These are phyloP conservation scores for Montipora efflorescens DNA, from an alignment of 64 coral and sea anemone species.

Conservation along the genomic window DNA sequence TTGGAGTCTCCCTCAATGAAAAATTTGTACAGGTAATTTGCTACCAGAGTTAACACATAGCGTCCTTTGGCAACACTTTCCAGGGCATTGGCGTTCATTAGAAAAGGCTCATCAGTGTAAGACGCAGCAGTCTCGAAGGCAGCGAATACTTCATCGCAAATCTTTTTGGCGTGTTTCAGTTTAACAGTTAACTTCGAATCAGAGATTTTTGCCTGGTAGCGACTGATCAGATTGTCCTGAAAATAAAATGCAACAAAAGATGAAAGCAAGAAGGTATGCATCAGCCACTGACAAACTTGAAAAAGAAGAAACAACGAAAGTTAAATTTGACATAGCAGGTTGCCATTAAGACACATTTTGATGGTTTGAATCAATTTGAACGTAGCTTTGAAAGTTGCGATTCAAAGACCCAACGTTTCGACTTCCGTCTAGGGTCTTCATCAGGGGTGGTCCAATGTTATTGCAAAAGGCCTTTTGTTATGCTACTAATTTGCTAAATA, in stretches of 20 bases:
- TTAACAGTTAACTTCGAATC: not conserved
- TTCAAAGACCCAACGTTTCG: too few species aligned
- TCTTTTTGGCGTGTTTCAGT: not conserved
- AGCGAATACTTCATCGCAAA: not conserved
- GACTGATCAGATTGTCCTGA: slow-evolving; percentile 28
- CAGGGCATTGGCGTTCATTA: not conserved
- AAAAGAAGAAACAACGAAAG: too few species aligned
- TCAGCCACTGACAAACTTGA: not conserved
- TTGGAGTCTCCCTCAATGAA: slow-evolving; percentile 10
- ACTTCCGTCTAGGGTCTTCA: too few species aligned
- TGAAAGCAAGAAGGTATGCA: not conserved
- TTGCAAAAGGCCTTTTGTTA: too few species aligned
- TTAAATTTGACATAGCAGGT: too few species aligned
- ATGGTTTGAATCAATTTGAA: too few species aligned
- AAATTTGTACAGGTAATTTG: slow-evolving; percentile 17
- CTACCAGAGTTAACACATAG: slow-evolving; percentile 8
- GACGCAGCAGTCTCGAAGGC: not conserved
- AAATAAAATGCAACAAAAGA: not conserved
- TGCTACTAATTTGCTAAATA: too few species aligned
- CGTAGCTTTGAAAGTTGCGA: too few species aligned
- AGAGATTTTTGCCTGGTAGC: not conserved
- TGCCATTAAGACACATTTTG: too few species aligned
- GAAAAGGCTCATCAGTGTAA: not conserved
- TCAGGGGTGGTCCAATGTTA: too few species aligned
- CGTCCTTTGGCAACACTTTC: slow-evolving; percentile 49